Conservation (phyloP, 2,113 vertebrate genomes). For the Rhynchomys soricoides region DNA sequence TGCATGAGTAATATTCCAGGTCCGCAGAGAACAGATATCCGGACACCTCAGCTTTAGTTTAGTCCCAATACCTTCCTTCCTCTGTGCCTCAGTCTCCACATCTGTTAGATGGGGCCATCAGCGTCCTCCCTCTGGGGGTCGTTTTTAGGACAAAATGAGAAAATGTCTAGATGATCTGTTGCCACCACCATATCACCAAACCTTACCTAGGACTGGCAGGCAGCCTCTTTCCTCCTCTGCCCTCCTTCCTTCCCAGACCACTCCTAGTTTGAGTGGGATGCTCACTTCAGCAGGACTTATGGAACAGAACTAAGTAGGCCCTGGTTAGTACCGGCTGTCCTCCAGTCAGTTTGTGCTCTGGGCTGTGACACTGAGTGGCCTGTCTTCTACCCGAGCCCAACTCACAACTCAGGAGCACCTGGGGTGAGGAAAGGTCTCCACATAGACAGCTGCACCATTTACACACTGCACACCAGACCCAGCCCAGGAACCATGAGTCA, state of each 20-base stretch:
- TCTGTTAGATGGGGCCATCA: neutral
- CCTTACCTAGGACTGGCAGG: neutral
- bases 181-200: neutral
- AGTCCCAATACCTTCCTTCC: neutral
- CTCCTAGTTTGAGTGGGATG: fast-evolving
- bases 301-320: neutral
- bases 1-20: fast-evolving
- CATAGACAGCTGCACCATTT: too few relatives aligned
- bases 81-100: neutral
- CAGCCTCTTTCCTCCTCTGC: fast-evolving
- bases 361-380: neutral
- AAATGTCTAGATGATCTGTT: too few relatives aligned
- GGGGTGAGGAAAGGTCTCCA: neutral
- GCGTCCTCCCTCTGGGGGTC: neutral
- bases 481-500: neutral
- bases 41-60: neutral
- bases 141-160: neutral
- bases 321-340: neutral
- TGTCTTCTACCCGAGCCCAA: neutral
- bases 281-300: fast-evolving
- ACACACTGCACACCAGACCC: neutral
- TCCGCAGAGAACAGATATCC: neutral
- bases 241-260: neutral
- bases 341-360: neutral
- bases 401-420: neutral